Conservation (phyloP, 2,888 invertebrate species). For the Cheilosia variabilis region DNA sequence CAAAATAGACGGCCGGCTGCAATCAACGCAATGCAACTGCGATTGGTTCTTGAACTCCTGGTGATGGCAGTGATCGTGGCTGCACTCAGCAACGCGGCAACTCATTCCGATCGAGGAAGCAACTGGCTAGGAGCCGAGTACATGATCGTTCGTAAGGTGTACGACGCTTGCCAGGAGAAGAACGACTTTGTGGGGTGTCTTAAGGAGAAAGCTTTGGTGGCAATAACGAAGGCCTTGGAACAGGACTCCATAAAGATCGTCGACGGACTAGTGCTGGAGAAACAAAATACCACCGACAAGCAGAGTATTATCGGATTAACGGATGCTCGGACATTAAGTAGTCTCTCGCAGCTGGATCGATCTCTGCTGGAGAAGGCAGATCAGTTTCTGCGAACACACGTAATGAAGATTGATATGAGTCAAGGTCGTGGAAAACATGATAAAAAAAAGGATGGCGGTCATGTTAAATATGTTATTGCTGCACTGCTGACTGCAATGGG, state of each 20-base stretch:
- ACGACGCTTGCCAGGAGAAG: slow-evolving; percentile 87
- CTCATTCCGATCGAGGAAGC: slow-evolving; percentile 40
- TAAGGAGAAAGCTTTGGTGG: slow-evolving; percentile 86
- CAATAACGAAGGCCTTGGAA: slow-evolving; percentile 86
- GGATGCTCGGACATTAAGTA: slow-evolving; percentile 86
- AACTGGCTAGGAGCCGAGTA: slow-evolving; percentile 85
- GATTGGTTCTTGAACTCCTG: slow-evolving; percentile 68
- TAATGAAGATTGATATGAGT: slow-evolving; percentile 86
- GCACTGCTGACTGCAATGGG: slow-evolving; percentile 87
- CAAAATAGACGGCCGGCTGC: neutral
- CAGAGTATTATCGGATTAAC: slow-evolving; percentile 83
- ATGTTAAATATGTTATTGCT: slow-evolving; percentile 85
- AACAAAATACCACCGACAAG: slow-evolving; percentile 85
- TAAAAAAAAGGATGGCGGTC: slow-evolving; percentile 84
- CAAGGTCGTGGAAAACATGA: slow-evolving; percentile 77
- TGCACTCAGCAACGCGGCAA: slow-evolving; percentile 52
- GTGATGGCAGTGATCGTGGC: slow-evolving; percentile 63
- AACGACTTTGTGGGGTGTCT: slow-evolving; percentile 86
- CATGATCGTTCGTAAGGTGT: slow-evolving; percentile 86
- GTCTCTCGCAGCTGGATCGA: slow-evolving; percentile 85
- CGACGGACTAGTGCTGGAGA: slow-evolving; percentile 86
- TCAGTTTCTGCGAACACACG: slow-evolving; percentile 87
- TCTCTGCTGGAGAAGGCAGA: slow-evolving; percentile 84
- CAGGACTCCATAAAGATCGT: slow-evolving; percentile 87
- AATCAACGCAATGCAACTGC: slow-evolving; percentile 71